Evolutionary conservation across 2,113 vertebrate genomes (phyloP).

Genomic region (Heliornis fulica): DNA sequence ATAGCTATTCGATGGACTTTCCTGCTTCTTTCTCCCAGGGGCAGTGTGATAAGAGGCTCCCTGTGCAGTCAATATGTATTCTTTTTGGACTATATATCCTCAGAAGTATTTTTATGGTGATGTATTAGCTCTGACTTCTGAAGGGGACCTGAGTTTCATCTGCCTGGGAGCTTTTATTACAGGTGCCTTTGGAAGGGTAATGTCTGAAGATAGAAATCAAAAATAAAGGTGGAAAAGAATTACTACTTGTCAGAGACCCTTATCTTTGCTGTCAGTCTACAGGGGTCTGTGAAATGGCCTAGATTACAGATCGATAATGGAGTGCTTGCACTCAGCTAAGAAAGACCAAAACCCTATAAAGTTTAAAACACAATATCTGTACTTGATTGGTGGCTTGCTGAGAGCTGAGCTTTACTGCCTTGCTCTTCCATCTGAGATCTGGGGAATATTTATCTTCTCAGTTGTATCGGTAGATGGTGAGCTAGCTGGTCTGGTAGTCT

Average conservation of each 20-base stretch:
- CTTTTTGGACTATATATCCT: background rate
- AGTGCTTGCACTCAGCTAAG: background rate
- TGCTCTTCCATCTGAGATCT: background rate
- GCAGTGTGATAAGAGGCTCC: background rate
- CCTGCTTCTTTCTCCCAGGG: background rate
- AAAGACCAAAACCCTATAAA: background rate
- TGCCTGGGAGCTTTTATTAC: background rate
- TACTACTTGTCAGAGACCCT: slow-evolving; percentile 7
- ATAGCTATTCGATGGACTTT: background rate
- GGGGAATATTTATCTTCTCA: background rate
- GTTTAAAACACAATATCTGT: background rate
- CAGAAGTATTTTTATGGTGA: background rate
- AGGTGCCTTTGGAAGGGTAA: background rate
- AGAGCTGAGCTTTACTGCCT: background rate
- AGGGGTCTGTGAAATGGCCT: background rate
- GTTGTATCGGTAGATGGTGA: background rate
- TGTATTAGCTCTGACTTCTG: background rate
- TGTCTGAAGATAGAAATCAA: background rate
- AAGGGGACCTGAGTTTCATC: background rate
- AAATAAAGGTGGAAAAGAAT: slow-evolving; percentile 17
- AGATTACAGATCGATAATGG: background rate
- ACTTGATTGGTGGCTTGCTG: background rate
- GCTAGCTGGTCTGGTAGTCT: background rate
- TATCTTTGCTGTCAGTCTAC: background rate
- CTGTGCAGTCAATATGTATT: background rate